These are phyloP conservation scores for Erebia aethiops DNA, from an alignment of 2,888 invertebrate species.

Conservation along the genomic window DNA sequence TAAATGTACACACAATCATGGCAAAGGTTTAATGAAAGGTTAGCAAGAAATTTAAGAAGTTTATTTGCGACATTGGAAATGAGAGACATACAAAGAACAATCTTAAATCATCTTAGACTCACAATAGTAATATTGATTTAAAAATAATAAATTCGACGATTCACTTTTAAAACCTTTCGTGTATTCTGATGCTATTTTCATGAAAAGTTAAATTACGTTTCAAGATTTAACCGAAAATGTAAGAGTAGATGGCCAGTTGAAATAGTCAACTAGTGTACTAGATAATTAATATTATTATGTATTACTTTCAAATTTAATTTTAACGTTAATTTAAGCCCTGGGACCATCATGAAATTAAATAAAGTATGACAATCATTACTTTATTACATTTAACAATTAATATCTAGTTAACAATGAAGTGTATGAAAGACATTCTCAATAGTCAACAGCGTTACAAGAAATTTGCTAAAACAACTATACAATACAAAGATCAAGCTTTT, in stretches of 20 bases:
- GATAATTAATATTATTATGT: conserved; percentile 1
- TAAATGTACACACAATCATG: not conserved
- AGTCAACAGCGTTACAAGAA: conserved; percentile 57
- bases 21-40: conserved; percentile 38
- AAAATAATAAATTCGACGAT: conserved; percentile 62
- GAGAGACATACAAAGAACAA: conserved; percentile 47
- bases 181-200: conserved; percentile 47
- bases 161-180: conserved; percentile 44
- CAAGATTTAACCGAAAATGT: conserved; percentile 2
- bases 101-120: conserved; percentile 39
- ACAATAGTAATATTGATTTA: conserved; percentile 39
- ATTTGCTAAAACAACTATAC: conserved; percentile 53
- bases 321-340: conserved; percentile 45
- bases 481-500: conserved; percentile 56
- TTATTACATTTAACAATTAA: conserved; percentile 45
- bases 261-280: conserved; percentile 16
- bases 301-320: conserved; percentile 46
- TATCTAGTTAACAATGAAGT: conserved; percentile 50
- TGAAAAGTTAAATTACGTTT: conserved; percentile 26
- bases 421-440: conserved; percentile 48
- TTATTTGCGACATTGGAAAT: conserved; percentile 57
- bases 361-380: conserved; percentile 40
- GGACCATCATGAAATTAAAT: conserved; percentile 38
- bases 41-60: conserved; percentile 50
- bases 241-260: not conserved